phyloP scores from a whole-genome alignment of 2,113 vertebrate genomes.

The Malurus alboscapulatus region DNA sequence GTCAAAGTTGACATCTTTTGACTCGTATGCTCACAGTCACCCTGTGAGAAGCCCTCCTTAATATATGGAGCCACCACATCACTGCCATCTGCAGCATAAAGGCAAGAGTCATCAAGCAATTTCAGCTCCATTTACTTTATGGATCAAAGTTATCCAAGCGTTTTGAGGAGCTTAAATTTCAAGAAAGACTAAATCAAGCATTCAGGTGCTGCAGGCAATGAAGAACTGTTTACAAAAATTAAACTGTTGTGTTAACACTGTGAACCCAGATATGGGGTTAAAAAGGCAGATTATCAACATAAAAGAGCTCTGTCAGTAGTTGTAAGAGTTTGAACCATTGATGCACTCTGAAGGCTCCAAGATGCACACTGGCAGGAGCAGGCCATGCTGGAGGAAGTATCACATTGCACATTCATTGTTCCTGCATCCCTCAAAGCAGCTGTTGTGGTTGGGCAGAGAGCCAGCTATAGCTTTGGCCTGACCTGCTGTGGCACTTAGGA shows the following conservation, averaged over 20 bases:
- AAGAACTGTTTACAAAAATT: not conserved
- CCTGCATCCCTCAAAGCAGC: not conserved
- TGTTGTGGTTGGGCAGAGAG: not conserved
- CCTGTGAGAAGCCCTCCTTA: not conserved
- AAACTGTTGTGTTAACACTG: not conserved
- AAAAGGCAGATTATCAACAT: not conserved
- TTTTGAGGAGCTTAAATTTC: not conserved
- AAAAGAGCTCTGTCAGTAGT: not conserved
- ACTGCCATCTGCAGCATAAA: not conserved
- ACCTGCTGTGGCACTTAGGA: not conserved
- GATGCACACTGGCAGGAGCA: not conserved
- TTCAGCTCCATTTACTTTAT: not conserved
- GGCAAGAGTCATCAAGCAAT: not conserved
- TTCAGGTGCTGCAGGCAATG: not conserved
- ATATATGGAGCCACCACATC: not conserved
- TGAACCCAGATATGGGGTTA: not conserved
- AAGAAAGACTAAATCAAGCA: not conserved
- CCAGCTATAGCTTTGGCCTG: not conserved
- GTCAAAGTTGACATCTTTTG: not conserved
- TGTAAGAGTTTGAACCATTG: not conserved
- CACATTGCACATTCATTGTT: not conserved
- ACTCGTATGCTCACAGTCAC: not conserved
- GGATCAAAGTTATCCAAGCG: not conserved
- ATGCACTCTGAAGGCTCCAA: not conserved
- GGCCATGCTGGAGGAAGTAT: not conserved